phyloP scores from a whole-genome alignment of 2,888 invertebrate genomes.

The Branchipolynoe longqiensis region DNA sequence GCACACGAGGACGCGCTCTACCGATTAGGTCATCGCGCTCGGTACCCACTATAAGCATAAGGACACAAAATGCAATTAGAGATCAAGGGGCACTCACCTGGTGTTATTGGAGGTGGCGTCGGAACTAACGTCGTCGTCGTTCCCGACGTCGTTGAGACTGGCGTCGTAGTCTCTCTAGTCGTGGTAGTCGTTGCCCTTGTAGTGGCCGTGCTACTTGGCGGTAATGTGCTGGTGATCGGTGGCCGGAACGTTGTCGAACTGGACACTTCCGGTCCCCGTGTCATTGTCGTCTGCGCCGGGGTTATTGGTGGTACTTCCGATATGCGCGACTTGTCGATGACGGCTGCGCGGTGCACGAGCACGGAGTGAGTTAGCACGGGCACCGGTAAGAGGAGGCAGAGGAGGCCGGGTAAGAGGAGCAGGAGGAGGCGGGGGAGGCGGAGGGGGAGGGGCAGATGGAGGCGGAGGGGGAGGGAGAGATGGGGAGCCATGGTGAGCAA shows the following conservation, averaged over 20 bases:
- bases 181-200: not conserved
- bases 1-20: too few species aligned
- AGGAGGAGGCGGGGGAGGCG: not conserved
- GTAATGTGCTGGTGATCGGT: not conserved
- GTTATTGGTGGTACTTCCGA: not conserved
- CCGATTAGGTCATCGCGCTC: too few species aligned
- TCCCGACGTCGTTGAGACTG: not conserved
- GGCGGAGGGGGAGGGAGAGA: not conserved
- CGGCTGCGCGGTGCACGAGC: not conserved
- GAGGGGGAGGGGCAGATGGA: not conserved
- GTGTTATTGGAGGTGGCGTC: not conserved
- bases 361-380: constrained; percentile 9
- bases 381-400: not conserved
- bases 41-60: too few species aligned
- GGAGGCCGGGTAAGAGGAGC: not conserved
- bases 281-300: not conserved
- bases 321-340: not conserved
- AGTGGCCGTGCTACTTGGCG: not conserved
- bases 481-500: not conserved
- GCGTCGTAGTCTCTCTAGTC: not conserved
- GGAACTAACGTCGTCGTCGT: not conserved
- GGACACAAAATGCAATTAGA: not conserved
- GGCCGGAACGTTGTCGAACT: not conserved
- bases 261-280: not conserved
- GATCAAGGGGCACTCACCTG: constrained; percentile 16